These are phyloP conservation scores for Pygoscelis antarcticus DNA, from an alignment of 2,113 vertebrate species.

Conservation along the genomic window DNA sequence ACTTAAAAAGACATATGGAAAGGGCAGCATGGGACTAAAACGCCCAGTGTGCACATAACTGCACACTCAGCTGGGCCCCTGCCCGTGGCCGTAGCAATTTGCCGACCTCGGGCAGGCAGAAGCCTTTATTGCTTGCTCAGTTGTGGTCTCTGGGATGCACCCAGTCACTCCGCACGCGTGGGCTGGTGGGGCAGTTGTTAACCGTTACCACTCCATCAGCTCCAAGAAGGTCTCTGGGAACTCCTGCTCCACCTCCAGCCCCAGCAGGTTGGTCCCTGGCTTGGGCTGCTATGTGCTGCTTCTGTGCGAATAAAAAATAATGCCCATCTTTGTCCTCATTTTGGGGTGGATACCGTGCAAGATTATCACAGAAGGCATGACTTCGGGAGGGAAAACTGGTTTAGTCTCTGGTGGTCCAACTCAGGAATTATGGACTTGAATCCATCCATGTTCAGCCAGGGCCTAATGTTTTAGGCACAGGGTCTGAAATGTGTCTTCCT, in stretches of 20 bases:
- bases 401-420: not conserved
- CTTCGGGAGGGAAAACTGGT: not conserved
- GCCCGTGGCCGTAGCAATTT: fast-evolving
- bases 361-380: not conserved
- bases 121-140: not conserved
- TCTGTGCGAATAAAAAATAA: not conserved
- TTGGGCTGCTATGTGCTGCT: not conserved
- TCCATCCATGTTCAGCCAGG: not conserved
- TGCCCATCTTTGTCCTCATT: not conserved
- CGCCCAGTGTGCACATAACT: not conserved
- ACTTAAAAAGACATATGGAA: not conserved
- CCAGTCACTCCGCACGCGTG: not conserved
- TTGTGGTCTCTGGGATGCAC: not conserved
- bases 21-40: not conserved
- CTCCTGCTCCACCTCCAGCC: not conserved
- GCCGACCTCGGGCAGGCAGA: not conserved
- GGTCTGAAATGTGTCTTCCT: not conserved
- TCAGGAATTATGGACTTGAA: not conserved
- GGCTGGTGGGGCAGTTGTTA: not conserved
- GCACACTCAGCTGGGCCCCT: not conserved
- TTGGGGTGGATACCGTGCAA: not conserved
- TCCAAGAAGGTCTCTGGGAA: not conserved
- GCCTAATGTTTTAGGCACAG: not conserved
- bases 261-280: not conserved
- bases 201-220: not conserved